Percentiles rank a stretch among this genome's conserved stretches.
Conservation (phyloP, 2,113 vertebrate species). For the Crotalus tigris region DNA sequence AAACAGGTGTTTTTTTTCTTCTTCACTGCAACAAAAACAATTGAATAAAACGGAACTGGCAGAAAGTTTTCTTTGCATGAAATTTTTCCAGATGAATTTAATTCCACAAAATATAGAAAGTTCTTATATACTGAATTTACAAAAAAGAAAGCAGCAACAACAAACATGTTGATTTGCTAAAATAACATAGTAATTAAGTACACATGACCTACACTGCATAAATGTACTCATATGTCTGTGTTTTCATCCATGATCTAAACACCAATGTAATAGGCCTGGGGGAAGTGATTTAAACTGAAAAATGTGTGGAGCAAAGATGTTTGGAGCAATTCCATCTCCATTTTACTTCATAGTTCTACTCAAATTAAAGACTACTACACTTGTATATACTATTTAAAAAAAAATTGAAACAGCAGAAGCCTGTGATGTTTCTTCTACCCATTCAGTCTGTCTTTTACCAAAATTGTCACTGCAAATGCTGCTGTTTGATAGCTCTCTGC, state of each 20-base stretch:
- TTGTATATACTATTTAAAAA: neutral
- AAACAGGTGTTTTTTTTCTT: neutral
- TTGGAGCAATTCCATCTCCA: neutral
- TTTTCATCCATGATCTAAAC: neutral
- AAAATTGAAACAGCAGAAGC: neutral
- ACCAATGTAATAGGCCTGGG: neutral
- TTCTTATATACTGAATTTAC: neutral
- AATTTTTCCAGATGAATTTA: slow-evolving; percentile 11
- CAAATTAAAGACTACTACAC: neutral
- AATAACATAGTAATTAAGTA: slow-evolving; percentile 7
- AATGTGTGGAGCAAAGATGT: neutral
- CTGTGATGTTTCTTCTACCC: neutral
- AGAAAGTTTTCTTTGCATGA: neutral
- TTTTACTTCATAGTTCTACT: neutral
- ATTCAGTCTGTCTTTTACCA: neutral
- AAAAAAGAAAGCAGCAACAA: neutral
- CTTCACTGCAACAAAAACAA: neutral
- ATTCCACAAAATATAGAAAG: slow-evolving; percentile 2
- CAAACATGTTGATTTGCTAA: slow-evolving; percentile 22
- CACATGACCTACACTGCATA: neutral
- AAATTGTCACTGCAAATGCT: neutral
- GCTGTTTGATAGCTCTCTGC: neutral
- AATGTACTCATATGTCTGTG: neutral
- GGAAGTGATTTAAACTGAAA: neutral
- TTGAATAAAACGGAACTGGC: neutral